Evolutionary conservation across 2,797 vertebrate species (phyloP), one percentile per base, ranked within the genome.

Genomic region (Schizothorax lantsangensis): DNA sequence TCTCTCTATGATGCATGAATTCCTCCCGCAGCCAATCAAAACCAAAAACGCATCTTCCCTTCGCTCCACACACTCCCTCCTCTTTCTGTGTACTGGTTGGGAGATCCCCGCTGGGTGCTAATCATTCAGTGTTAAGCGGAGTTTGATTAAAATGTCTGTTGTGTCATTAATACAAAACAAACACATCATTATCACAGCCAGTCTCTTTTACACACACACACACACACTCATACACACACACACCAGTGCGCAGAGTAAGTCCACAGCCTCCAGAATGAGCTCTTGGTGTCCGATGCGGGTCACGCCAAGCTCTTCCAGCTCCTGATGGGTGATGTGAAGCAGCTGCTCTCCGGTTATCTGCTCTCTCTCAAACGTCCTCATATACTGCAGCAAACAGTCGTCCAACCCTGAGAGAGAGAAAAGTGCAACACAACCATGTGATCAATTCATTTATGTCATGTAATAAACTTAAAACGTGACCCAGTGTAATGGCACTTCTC

Each of bases 291-390:
- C 95, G 40, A 95, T 96, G 26, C 88, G 93, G 23, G 94, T 95
- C 89, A 97, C 95, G 0, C 95, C 95, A n/a, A 97, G 92, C 85
- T 96, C 95, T 88, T 95, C 95, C 81, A 97, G 95, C 89, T 96
- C 95, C 89, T 97, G 95, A 73, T 94, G 94, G 5, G 96, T 96
- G 90, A 97, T 96, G 92, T 95, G 95, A 14, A 97, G 91, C 81
- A 97, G 90, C 89, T 94, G 96, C 68, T 97, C 95, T 0, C 95
- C 96, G 0, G 86, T 96, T 92, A 97, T 95, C 92, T 95, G 94
- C 88, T 96, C 95, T 26, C 93, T 90, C 91, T 97, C 96, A 86
- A 97, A 97, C 73, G 95, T 95, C 88, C 96, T 95, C 64, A 96
- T 95, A 90, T 97, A 96, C 92, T 94, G 92, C 84, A 96, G 95